Evolutionary conservation across 2,888 invertebrate species (phyloP), one percentile per base, ranked within the genome.

Genomic region (Nomada fabriciana): DNA sequence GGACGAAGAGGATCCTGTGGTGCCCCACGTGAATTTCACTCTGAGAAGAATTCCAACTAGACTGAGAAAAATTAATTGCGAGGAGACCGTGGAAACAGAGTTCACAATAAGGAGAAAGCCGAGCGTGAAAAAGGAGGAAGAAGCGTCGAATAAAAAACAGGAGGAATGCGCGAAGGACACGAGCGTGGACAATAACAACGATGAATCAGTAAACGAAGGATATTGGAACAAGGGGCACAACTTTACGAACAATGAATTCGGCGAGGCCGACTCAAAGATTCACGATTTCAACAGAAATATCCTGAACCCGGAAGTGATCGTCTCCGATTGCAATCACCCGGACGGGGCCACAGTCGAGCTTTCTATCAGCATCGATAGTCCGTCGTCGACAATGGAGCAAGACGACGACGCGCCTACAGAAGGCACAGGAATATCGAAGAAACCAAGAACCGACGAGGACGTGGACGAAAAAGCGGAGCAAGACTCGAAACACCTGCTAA

Each of bases 71-170:
- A 65, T 76, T 5, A 84, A 85, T 20, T 73, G 76, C 60, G 79
- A 75, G 13, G 82, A 89, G 29, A 86, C 84, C 10, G 52, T 86
- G 0, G 89, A 89, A 13, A 87, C 89, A 0, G 89, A 88, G 43
- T 87, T 89, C 25, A 83, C 88, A 7, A 73, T 87, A 64, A 77
- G 29, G 7, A 80, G 65, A 61, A 86, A 47, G 3, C 36, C 55
- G 0, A 61, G 25, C 2, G 1, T 11, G 13, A 75, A 65, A 7
- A 84, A 72, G 1, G 83, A 77, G 23, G 80, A 77, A 0, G 50
- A 13, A 0, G 72, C 20, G 10, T 10, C 11, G 2, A 76, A 20
- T 9, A 67, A 73, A 2, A 23, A 52, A 0, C 52, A 57, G 3
- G 65, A 81, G 11, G 70, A 67, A 9, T 25, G 61, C 5, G 29